phyloP scores from a whole-genome alignment of 2,797 vertebrate species.

The Dicrostonyx torquatus region DNA sequence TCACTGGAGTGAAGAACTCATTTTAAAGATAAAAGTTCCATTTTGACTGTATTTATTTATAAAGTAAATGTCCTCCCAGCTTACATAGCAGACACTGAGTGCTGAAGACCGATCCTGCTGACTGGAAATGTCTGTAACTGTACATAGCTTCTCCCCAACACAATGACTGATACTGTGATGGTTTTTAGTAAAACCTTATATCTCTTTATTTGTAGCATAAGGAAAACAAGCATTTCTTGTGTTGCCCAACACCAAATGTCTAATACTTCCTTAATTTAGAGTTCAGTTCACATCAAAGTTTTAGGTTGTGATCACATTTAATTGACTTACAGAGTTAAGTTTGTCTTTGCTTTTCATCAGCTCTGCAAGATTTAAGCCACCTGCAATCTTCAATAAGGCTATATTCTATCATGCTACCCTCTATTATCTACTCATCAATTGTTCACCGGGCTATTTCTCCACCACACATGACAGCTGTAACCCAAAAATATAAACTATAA shows the following conservation, averaged over 20 bases:
- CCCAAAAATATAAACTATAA: conserved; percentile 18
- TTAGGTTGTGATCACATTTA: conserved; percentile 7
- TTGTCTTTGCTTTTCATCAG: conserved; percentile 22
- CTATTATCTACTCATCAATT: neutral
- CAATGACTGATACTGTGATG: neutral
- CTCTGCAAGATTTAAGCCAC: neutral
- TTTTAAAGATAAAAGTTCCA: neutral
- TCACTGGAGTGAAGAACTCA: neutral
- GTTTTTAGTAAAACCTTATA: conserved; percentile 3
- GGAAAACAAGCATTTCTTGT: conserved; percentile 11
- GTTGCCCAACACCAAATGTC: neutral
- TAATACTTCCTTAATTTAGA: conserved; percentile 43
- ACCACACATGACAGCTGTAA: neutral
- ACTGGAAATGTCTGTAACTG: neutral
- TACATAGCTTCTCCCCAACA: neutral
- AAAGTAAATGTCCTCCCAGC: neutral
- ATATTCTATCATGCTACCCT: neutral
- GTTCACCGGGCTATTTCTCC: neutral
- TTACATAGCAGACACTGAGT: neutral
- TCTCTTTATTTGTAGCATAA: conserved; percentile 35
- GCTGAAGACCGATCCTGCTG: neutral
- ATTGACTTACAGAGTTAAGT: conserved; percentile 16
- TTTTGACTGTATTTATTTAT: neutral
- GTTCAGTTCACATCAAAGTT: conserved; percentile 6
- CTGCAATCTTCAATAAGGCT: neutral